These are phyloP conservation scores for Melanargia galathea DNA, from an alignment of 2,888 invertebrate species.

Conservation along the genomic window DNA sequence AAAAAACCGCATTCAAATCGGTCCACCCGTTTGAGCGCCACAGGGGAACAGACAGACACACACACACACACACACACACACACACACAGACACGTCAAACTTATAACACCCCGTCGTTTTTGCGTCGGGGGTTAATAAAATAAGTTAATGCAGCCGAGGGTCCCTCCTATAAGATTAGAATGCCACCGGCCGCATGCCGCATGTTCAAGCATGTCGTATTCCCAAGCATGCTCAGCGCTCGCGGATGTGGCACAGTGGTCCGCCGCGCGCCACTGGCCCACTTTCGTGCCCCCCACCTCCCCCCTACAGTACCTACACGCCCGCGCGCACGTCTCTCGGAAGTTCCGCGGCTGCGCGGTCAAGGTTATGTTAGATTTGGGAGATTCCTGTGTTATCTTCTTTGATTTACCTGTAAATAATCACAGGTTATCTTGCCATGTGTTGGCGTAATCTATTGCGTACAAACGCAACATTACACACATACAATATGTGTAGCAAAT, in stretches of 20 bases:
- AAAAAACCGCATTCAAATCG: too few relatives aligned
- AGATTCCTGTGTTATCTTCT: background rate
- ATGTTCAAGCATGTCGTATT: constrained; percentile 2
- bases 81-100: too few relatives aligned
- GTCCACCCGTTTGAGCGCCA: too few relatives aligned
- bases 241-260: constrained; percentile 64
- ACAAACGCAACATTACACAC: too few relatives aligned
- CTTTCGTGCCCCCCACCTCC: constrained; percentile 47
- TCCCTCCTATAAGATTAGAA: background rate
- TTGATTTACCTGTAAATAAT: background rate
- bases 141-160: background rate
- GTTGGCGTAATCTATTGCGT: background rate
- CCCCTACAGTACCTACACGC: constrained; percentile 40
- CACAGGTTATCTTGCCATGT: background rate
- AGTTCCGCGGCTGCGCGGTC: constrained; percentile 37
- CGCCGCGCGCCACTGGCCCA: constrained; percentile 57
- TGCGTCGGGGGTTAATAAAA: too few relatives aligned
- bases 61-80: too few relatives aligned
- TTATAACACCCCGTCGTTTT: too few relatives aligned
- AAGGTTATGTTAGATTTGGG: constrained; percentile 32
- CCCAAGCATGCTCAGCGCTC: constrained; percentile 37
- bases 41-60: too few relatives aligned
- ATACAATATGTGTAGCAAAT: too few relatives aligned
- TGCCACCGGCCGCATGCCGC: constrained; percentile 5
- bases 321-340: constrained; percentile 45